Evolutionary conservation across 2,113 vertebrate genomes (phyloP).

Genomic region (Aptenodytes patagonicus): DNA sequence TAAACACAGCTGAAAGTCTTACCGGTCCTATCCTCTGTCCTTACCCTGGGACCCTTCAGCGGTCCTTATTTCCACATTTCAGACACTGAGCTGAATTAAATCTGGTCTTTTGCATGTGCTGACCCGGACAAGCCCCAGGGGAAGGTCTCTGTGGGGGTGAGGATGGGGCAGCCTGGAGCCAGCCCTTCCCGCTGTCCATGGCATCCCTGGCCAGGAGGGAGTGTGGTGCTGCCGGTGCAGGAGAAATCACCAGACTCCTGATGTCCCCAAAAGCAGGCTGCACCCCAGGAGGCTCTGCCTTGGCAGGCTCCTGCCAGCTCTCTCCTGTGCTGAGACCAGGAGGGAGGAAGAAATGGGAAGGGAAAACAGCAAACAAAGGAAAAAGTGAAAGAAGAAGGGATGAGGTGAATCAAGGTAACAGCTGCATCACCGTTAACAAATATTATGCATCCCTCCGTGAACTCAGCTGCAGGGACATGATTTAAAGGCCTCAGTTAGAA

Average conservation of each 20-base stretch:
- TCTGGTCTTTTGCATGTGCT: neutral
- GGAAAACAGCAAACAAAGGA: neutral
- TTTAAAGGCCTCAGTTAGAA: conserved; percentile 3
- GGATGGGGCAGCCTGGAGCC: neutral
- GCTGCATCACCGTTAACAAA: neutral
- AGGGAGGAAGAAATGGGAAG: neutral
- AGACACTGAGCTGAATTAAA: neutral
- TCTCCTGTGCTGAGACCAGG: neutral
- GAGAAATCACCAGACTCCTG: neutral
- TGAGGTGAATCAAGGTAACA: conserved; percentile 12
- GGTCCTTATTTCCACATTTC: neutral
- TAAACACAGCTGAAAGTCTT: neutral
- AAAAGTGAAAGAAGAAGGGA: neutral
- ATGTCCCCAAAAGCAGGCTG: neutral
- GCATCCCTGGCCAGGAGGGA: neutral
- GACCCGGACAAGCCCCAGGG: neutral
- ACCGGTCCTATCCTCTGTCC: neutral
- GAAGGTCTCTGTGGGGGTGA: neutral
- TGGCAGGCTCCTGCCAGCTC: neutral
- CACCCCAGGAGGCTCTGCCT: neutral
- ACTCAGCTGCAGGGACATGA: neutral
- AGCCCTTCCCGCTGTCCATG: neutral
- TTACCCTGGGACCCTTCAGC: neutral
- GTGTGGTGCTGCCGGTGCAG: neutral
- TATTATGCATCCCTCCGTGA: neutral